These are phyloP conservation scores for Diachasmimorpha longicaudata DNA, from an alignment of 1,140 invertebrate genomes.

Conservation along the genomic window DNA sequence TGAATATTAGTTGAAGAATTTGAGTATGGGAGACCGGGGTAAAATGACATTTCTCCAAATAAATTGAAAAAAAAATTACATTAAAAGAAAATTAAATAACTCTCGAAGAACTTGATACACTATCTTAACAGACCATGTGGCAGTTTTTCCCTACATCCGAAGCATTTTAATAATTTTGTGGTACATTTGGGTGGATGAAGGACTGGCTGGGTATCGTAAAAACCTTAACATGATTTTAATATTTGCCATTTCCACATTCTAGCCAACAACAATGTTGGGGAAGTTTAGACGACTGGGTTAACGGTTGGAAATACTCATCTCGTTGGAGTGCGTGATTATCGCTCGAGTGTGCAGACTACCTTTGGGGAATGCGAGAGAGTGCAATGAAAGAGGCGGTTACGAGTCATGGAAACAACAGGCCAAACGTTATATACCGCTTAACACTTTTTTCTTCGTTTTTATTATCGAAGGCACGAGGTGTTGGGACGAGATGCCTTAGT, in stretches of 20 bases:
- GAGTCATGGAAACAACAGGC: neutral
- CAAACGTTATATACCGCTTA: conserved; percentile 6
- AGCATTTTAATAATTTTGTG: no score
- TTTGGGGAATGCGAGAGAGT: conserved; percentile 2
- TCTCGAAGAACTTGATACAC: no score
- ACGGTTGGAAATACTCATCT: neutral
- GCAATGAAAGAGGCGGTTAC: conserved; percentile 24
- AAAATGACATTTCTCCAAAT: no score
- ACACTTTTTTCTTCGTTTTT: neutral
- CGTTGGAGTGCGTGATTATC: neutral
- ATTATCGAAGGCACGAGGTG: conserved; percentile 9
- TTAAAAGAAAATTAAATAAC: no score
- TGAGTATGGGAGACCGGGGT: neutral
- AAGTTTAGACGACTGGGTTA: neutral
- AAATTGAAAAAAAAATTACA: no score
- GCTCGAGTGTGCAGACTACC: neutral
- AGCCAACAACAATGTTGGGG: no score
- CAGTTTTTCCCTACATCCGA: no score
- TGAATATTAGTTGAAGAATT: conserved; percentile 3
- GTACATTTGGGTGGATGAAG: no score
- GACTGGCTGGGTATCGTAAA: neutral
- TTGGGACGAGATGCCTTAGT: neutral
- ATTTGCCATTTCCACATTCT: neutral
- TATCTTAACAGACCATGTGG: no score
- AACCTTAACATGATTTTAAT: neutral